These are phyloP conservation scores for Exocentrus adspersus DNA, from an alignment of 2,888 invertebrate species.

Conservation along the genomic window DNA sequence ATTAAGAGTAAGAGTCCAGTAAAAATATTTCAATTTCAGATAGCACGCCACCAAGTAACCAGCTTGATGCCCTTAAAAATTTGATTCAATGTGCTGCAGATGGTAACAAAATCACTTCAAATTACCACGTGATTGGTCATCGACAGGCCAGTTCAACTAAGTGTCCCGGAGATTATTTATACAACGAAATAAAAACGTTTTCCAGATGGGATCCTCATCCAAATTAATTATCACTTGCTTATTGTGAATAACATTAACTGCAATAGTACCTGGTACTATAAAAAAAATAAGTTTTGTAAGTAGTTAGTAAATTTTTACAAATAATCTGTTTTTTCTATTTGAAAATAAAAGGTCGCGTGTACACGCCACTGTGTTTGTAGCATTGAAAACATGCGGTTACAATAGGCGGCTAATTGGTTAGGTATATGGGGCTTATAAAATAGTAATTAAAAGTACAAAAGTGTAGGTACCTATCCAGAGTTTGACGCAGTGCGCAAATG, in stretches of 20 bases:
- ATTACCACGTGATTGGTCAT: conserved; percentile 49
- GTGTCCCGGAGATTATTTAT: conserved; percentile 50
- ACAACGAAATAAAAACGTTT: conserved; percentile 42
- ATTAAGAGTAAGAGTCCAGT: too few species aligned
- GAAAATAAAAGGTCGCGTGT: too few species aligned
- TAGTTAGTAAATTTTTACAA: too few species aligned
- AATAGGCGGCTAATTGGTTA: too few species aligned
- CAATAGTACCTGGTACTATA: too few species aligned
- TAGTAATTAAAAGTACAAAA: conserved; percentile 6
- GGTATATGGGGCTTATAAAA: too few species aligned
- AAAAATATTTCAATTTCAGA: conserved; percentile 36
- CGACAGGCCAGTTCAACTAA: conserved; percentile 44
- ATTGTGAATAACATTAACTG: too few species aligned
- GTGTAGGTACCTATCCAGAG: too few species aligned
- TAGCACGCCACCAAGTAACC: conserved; percentile 36
- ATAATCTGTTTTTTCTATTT: too few species aligned
- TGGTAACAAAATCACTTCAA: conserved; percentile 31
- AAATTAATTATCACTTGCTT: conserved; percentile 6
- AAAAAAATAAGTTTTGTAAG: too few species aligned
- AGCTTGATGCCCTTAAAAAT: conserved; percentile 42
- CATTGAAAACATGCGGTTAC: too few species aligned
- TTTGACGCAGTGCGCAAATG: conserved; percentile 45
- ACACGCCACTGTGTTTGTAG: too few species aligned
- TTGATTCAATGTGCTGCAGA: conserved; percentile 45
- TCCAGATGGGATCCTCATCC: conserved; percentile 38